Percentiles rank a stretch among this genome's conserved stretches.
phyloP scores from a whole-genome alignment of 2,797 vertebrate species.

The Falco cherrug region DNA sequence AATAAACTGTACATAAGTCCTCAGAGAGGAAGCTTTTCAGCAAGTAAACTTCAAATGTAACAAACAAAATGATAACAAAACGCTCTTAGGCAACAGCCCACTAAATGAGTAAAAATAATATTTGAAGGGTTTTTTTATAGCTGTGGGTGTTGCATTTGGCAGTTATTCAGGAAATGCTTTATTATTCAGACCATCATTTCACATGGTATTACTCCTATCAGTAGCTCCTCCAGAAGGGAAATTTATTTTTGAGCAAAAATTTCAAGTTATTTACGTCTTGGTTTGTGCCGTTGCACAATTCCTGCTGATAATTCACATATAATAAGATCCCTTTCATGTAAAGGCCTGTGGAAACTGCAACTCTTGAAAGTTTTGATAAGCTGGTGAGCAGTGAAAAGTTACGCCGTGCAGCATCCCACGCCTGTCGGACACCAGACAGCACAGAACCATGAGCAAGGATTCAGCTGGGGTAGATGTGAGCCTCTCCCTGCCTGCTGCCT shows the following conservation, averaged over 20 bases:
- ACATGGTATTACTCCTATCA: neutral
- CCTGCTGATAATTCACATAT: fast-evolving
- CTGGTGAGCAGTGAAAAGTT: neutral
- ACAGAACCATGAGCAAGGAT: fast-evolving
- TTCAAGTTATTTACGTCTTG: neutral
- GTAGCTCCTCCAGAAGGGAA: neutral
- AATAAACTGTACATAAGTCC: neutral
- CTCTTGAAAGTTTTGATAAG: neutral
- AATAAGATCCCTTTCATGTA: neutral
- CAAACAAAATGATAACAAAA: neutral
- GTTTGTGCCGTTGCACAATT: neutral
- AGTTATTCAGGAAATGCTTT: neutral
- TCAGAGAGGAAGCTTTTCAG: neutral
- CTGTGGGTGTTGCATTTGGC: neutral
- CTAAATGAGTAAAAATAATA: neutral
- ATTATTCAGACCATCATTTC: neutral
- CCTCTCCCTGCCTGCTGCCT: neutral
- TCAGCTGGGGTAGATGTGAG: fast-evolving
- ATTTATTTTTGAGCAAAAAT: neutral
- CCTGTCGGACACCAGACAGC: neutral
- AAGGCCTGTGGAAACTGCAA: neutral
- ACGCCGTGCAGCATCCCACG: fast-evolving
- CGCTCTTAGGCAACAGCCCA: neutral
- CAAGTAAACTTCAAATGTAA: neutral
- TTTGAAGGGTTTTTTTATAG: neutral